These are phyloP conservation scores for Antigone vipio DNA, from an alignment of 2,113 vertebrate species.

Conservation along the genomic window DNA sequence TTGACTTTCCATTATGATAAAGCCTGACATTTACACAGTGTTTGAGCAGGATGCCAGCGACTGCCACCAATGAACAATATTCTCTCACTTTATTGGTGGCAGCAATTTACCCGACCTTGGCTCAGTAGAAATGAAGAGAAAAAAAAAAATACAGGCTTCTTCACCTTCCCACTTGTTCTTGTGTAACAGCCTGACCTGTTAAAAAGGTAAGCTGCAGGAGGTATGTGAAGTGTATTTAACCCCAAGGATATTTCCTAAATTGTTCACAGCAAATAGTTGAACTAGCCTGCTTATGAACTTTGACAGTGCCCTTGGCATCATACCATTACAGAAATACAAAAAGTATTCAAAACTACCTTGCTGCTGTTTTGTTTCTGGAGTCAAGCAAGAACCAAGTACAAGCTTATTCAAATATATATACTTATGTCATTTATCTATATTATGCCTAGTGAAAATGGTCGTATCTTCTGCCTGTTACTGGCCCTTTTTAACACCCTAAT, in stretches of 20 bases:
- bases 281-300: not conserved
- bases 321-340: rapidly evolving
- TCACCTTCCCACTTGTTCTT: not conserved
- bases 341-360: not conserved
- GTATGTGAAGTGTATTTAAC: not conserved
- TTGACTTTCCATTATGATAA: not conserved
- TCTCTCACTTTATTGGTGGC: not conserved
- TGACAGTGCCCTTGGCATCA: not conserved
- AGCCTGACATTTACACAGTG: not conserved
- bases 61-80: not conserved
- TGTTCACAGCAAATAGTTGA: not conserved
- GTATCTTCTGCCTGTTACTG: not conserved
- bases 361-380: not conserved
- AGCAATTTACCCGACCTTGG: not conserved
- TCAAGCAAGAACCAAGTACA: not conserved
- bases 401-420: not conserved
- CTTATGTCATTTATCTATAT: not conserved
- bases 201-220: not conserved
- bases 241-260: not conserved
- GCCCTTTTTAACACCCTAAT: no score
- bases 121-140: not conserved
- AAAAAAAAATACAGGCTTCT: not conserved
- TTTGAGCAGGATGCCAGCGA: not conserved
- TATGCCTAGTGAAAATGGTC: not conserved
- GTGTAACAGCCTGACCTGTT: not conserved